These are phyloP conservation scores for Leptinotarsa texana DNA, from an alignment of 1,140 invertebrate genomes.

Conservation along the genomic window DNA sequence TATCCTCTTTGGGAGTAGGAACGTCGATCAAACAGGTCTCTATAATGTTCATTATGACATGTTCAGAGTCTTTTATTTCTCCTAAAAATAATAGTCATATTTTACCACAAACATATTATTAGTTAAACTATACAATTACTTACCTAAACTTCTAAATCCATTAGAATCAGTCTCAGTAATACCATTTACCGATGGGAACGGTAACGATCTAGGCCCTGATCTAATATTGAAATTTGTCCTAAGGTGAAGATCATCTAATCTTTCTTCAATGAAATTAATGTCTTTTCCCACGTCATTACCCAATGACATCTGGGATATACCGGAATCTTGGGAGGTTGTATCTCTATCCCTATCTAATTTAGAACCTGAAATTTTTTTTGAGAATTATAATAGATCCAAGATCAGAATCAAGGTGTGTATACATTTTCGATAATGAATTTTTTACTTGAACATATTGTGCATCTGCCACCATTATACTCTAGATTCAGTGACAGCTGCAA, in stretches of 20 bases:
- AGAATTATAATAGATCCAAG: too few species aligned
- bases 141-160: slow-evolving; percentile 50
- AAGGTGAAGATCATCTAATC: slow-evolving; percentile 58
- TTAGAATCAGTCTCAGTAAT: slow-evolving; percentile 48
- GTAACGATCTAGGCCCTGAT: slow-evolving; percentile 44
- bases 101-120: not conserved
- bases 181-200: slow-evolving; percentile 47
- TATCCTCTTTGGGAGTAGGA: slow-evolving; percentile 50
- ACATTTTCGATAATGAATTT: too few species aligned
- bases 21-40: slow-evolving; percentile 50
- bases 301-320: slow-evolving; percentile 82
- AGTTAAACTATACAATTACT: slow-evolving; percentile 12
- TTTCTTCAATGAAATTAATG: slow-evolving; percentile 53
- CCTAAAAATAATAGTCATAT: slow-evolving; percentile 29
- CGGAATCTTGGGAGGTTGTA: slow-evolving; percentile 85
- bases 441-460: too few species aligned
- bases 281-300: slow-evolving; percentile 54
- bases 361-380: slow-evolving; percentile 34
- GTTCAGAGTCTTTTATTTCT: slow-evolving; percentile 54
- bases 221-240: slow-evolving; percentile 37
- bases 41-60: slow-evolving; percentile 54
- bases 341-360: slow-evolving; percentile 69
- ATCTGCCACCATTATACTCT: too few species aligned
- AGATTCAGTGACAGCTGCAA: too few species aligned
- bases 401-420: too few species aligned